These are phyloP conservation scores for Cyprinodon diabolis DNA, from an alignment of 2,797 vertebrate genomes.

Conservation along the genomic window DNA sequence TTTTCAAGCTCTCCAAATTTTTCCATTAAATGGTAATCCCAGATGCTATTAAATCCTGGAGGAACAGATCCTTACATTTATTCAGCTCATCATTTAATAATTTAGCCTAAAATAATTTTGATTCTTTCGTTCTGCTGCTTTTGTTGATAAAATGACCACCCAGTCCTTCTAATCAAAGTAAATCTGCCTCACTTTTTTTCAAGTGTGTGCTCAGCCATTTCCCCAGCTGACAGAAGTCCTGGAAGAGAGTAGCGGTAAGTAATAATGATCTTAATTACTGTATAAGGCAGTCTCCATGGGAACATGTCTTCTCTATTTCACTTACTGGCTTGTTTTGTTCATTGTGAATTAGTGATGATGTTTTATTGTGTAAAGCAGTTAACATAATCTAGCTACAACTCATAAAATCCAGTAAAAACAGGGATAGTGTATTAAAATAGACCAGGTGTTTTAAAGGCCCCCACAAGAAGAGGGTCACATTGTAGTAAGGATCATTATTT, in stretches of 20 bases:
- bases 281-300: conserved; percentile 66
- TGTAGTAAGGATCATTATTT: no score
- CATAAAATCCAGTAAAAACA: not conserved
- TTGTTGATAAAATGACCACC: not conserved
- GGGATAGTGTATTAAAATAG: not conserved
- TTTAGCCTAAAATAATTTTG: no score
- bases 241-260: conserved; percentile 55
- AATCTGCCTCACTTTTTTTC: not conserved
- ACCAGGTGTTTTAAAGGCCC: not conserved
- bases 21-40: not conserved
- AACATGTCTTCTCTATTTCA: conserved; percentile 51
- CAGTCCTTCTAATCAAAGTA: not conserved
- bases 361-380: not conserved
- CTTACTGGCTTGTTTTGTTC: conserved; percentile 30
- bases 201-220: conserved; percentile 3
- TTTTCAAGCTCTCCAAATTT: not conserved
- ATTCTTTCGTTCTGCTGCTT: not conserved
- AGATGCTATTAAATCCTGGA: not conserved
- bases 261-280: conserved; percentile 56
- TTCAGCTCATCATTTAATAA: not conserved
- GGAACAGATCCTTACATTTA: not conserved
- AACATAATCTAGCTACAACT: not conserved
- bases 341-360: not conserved
- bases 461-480: no score
- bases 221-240: conserved; percentile 31